Evolutionary conservation across 92 coral and sea anemone genomes (phyloP).

Genomic region (Siderastrea radians): DNA sequence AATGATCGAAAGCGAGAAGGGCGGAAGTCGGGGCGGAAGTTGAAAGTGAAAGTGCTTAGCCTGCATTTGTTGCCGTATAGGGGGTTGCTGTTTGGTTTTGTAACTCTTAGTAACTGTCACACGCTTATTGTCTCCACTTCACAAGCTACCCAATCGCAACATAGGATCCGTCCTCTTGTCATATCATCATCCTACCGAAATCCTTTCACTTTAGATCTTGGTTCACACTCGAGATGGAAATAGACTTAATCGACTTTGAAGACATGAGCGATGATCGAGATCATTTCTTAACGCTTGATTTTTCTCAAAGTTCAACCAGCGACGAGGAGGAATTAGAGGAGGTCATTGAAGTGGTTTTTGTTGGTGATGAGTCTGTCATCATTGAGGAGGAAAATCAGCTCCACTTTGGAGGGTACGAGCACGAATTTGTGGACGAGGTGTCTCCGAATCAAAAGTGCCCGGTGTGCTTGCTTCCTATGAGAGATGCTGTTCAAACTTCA

Average conservation of each 20-base stretch:
- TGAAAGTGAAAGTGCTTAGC: conserved; percentile 30
- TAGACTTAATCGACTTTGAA: too few species aligned
- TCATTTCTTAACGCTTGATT: not conserved
- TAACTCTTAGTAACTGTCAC: too few species aligned
- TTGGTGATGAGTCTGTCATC: not conserved
- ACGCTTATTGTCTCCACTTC: too few species aligned
- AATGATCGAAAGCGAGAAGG: not conserved
- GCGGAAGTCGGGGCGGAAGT: not conserved
- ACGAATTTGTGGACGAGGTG: conserved; percentile 47
- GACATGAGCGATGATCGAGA: not conserved
- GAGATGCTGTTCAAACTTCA: conserved; percentile 75
- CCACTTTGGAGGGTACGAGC: conserved; percentile 60
- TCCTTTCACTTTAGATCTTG: too few species aligned
- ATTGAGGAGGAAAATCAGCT: conserved; percentile 8
- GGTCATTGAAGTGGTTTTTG: not conserved
- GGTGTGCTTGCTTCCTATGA: conserved; percentile 69
- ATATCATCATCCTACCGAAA: too few species aligned
- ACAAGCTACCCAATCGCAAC: not conserved
- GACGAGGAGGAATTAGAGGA: conserved; percentile 10
- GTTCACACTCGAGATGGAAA: not conserved
- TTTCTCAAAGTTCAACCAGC: not conserved
- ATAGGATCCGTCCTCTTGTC: too few species aligned
- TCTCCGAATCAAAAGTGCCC: conserved; percentile 70
- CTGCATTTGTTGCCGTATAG: not conserved
- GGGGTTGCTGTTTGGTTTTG: not conserved